Evolutionary conservation across 2,888 invertebrate species (phyloP), one percentile per base, ranked within the genome.

Genomic region (Oscheius myriophilus): DNA sequence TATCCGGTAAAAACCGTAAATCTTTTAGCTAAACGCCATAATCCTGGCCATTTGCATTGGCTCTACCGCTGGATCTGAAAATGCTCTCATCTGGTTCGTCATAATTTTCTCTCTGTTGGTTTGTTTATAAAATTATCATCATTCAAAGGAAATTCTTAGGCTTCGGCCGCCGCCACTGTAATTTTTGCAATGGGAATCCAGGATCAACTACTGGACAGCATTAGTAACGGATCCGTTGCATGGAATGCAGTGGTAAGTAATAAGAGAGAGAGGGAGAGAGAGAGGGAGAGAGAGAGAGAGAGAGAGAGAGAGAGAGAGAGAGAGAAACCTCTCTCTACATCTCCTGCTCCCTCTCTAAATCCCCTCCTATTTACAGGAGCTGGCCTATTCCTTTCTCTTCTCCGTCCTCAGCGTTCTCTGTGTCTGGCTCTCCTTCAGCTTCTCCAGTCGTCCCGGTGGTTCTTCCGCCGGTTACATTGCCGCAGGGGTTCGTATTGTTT

Each of bases 1-100:
- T 4, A 7, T 67, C 14, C n/a, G n/a, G n/a, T n/a, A 23, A 26
- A 16, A 16, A 65, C 23, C 16, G 41, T 55, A n/a, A n/a, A n/a
- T 6, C 46, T 75, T 80, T 63, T 62, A 84, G 84, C 65, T 83
- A 12, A 82, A 75, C 23, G 82, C 84, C 3, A 70, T 85, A 0
- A 62, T 85, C 58, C 67, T 85, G 25, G 73, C 84, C 25, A 79
- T 85, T 21, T 82, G 80, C 57, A 69, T 85, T 16, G 85, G 84
- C 7, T 76, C 84, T 1, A 79, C 81, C 1, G 76, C 76, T 1
- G 76, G 80, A n/a, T 71, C 78, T 12, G 84, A 83, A 33, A 81
- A 81, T 67, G 85, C 84, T 41, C 78, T 85, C 9, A 72, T 85
- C 0, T 85, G 85, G 84, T 82, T 81, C 51, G 71, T 81, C 26